Evolutionary conservation across 2,113 vertebrate genomes (phyloP), one percentile per base, ranked within the genome.

Genomic region (Cygnus atratus): DNA sequence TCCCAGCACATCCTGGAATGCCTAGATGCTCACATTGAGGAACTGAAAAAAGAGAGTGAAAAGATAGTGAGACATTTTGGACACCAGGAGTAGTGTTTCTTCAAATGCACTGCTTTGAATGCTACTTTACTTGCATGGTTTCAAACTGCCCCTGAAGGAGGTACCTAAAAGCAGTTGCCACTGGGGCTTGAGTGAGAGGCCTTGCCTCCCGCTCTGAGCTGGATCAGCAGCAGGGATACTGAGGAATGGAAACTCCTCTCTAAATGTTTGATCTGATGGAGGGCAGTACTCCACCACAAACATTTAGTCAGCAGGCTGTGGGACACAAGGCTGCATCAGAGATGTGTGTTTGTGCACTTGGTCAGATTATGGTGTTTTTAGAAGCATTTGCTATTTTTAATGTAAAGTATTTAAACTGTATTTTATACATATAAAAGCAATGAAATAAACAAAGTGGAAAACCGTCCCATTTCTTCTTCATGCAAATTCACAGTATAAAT

Each of bases 21-120:
- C 37, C 97, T 99, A 41, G 98, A 99, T 73, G 92, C 95, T 76
- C 98, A 99, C 91, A 98, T 99, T 88, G 98, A 98, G 72, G 98
- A 98, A 13, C 98, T 99, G 95, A 98, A 93, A 50, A 97, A 98
- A 73, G 98, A 98, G 66, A 99, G 98, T 81, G 80, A 96, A 43
- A 98, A 94, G 92, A 99, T 98, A 6, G 97, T 99, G 57, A 98
- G 92, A 55, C 98, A 98, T 26, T 99, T 98, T 95, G 95, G 92
- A 29, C 85, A 95, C 15, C 87, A 91, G 37, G 92, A 96, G 13
- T 98, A 84, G 89, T n/a, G 28, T 39, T 94, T 67, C 17, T 31
- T 46, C 26, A 43, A 26, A 22, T 22, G n/a, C 26, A 19, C 22
- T 37, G 28, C 28, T 14, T 71, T 57, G 62, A 82, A 25, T 55